Evolutionary conservation across 2,113 vertebrate species (phyloP), one percentile per base, ranked within the genome.

Genomic region (Morone saxatilis): DNA sequence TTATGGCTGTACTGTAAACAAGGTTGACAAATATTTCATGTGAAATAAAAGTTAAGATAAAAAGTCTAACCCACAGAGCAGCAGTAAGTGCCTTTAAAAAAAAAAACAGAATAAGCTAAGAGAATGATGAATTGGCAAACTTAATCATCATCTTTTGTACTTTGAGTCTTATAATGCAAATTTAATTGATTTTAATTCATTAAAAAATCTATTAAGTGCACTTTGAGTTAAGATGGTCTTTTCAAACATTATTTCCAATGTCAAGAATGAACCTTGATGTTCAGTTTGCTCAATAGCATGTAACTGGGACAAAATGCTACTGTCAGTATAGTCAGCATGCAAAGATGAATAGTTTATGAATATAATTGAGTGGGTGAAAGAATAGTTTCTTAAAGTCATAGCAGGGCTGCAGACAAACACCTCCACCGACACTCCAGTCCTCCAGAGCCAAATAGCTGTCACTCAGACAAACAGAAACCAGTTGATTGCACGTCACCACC

Each of bases 391-490:
- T 20, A 13, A 17, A 50, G 25, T 72, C 53, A 48, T 7, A 38
- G 74, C 51, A 73, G 43, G 31, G 20, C 40, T 68, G 11, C 31
- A 62, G 48, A 25, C 60, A 61, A 54, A 53, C 59, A 40, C 61
- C 7, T 65, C 19, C 1, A 22, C 45, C 67, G 47, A 76, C 40
- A 19, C 20, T 40, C 12, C 4, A 57, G 51, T 16, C 13, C 17
- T 66, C 59, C 17, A 78, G 41, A 48, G 57, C 31, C 83, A 47
- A 69, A 70, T 41, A 68, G 31, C 11, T 22, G 1, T 85, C 60
- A 71, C 31, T 67, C 41, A 50, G 41, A 57, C 7, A 71, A 59
- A 22, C 48, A 62, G 41, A 48, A 63, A 53, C 2, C 56, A 67
- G 22, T 22, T 70, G 69, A 86, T 67, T 57, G 70, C 59, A n/a